Evolutionary conservation across 2,888 invertebrate species (phyloP), one percentile per base, ranked within the genome.

Genomic region (Thumatha senex): DNA sequence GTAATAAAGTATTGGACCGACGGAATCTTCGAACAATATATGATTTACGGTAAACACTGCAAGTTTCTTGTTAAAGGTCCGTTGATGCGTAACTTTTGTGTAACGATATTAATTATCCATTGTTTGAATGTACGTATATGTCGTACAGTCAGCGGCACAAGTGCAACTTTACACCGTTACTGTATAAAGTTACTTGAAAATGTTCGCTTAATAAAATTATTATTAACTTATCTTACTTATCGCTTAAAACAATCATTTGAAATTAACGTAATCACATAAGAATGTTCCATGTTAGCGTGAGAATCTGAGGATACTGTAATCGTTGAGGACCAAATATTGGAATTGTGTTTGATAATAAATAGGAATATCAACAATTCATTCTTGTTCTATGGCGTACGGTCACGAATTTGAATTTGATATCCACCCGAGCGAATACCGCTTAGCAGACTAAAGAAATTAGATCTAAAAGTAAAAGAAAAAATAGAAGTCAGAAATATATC

Each of bases 51-150:
- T 56, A 58, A 58, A 61, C 36, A 50, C 13, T 11, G 39, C 40
- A 29, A 38, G 56, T 54, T 67, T 69, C 61, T 69, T 63, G 58
- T 55, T 41, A 40, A 40, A 43, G 46, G 43, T 42, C 61, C 67
- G 53, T 54, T 66, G 58, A 63, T 59, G 69, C 63, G 69, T 69
- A 56, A 63, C 69, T 66, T 66, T 61, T 56, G 53, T 58, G 66
- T 65, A 63, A 65, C 66, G 45, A 68, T 67, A 67, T 65, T 68
- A 67, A 67, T 65, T 60, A 67, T 60, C 69, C 61, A 68, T 65
- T 65, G 55, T 60, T 54, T 56, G 49, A 24, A 5, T 24, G 18
- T 57, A 55, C 47, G 53, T 52, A 52, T 54, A 51, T 55, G 49
- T 48, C 30, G 58, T 56, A 66, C 64, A 54, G 39, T 64, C 61